Evolutionary conservation across 2,888 invertebrate genomes (phyloP).

Genomic region (Cerceris rybyensis): DNA sequence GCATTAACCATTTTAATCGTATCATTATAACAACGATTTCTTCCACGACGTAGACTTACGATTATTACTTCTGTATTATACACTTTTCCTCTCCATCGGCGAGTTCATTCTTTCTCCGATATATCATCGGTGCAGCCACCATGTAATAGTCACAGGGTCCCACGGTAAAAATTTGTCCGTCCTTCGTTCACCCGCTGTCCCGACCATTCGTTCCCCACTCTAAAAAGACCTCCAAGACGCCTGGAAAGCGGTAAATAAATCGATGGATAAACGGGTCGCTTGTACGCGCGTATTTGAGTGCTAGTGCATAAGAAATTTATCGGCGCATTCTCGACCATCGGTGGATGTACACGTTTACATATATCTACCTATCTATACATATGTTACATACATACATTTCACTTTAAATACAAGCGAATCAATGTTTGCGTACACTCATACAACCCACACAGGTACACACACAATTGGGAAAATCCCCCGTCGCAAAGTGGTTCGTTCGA

Average conservation of each 20-base stretch:
- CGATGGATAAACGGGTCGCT: slow-evolving; percentile 54
- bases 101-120: slow-evolving; percentile 13
- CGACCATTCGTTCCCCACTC: slow-evolving; percentile 35
- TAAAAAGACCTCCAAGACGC: slow-evolving; percentile 30
- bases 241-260: slow-evolving; percentile 56
- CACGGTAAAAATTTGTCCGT: slow-evolving; percentile 29
- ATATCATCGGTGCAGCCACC: slow-evolving; percentile 23
- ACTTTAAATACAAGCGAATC: slow-evolving; percentile 26
- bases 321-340: slow-evolving; percentile 47
- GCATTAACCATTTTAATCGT: background rate
- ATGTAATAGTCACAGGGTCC: slow-evolving; percentile 8
- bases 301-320: slow-evolving; percentile 59
- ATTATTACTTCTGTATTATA: background rate
- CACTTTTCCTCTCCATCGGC: background rate
- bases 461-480: slow-evolving; percentile 58
- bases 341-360: slow-evolving; percentile 20
- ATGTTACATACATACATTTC: background rate
- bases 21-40: background rate
- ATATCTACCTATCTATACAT: slow-evolving; percentile 3
- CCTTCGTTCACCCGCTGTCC: slow-evolving; percentile 24
- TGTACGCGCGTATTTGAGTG: slow-evolving; percentile 34
- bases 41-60: background rate
- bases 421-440: slow-evolving; percentile 23
- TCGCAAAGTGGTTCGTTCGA: slow-evolving; percentile 65
- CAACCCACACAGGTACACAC: background rate